Evolutionary conservation across 2,797 vertebrate species (phyloP).

Genomic region (Naso thynnoides): DNA sequence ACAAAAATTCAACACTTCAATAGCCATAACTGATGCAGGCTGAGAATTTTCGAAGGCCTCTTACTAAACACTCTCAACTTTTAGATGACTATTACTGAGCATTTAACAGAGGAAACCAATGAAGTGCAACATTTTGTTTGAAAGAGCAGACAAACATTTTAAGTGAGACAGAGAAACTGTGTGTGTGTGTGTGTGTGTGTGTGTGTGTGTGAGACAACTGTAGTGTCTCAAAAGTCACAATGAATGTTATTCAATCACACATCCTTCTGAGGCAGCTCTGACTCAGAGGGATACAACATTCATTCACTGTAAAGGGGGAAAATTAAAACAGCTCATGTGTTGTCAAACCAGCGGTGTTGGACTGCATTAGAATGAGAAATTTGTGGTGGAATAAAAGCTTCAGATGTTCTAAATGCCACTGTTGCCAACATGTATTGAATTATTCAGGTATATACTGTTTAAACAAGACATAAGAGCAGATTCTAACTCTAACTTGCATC

Average conservation of each 20-base stretch:
- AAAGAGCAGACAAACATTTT: conserved; percentile 11
- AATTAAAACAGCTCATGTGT: conserved; percentile 8
- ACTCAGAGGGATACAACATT: conserved; percentile 8
- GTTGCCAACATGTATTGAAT: background rate
- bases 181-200: conserved; percentile 17
- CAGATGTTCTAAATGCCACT: background rate
- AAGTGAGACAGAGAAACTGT: conserved; percentile 29
- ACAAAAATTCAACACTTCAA: background rate
- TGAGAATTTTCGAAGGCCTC: no score
- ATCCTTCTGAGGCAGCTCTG: conserved; percentile 21
- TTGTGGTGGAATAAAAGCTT: background rate
- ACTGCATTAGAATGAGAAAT: background rate
- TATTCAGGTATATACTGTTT: conserved; percentile 10
- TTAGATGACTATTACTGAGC: background rate
- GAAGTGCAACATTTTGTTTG: background rate
- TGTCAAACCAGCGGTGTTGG: conserved; percentile 4
- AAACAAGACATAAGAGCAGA: conserved; percentile 1
- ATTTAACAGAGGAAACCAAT: background rate
- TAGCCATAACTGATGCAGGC: no score
- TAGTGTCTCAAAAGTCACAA: conserved; percentile 30
- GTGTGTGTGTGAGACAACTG: conserved; percentile 25
- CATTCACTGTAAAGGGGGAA: background rate
- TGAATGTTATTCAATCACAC: conserved; percentile 28
- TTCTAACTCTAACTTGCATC: background rate
- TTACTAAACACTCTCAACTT: background rate